Percentiles rank a stretch among this genome's conserved stretches.
These are phyloP conservation scores for Aradophagus sp. DNA, from an alignment of 1,140 invertebrate genomes.

Conservation along the genomic window DNA sequence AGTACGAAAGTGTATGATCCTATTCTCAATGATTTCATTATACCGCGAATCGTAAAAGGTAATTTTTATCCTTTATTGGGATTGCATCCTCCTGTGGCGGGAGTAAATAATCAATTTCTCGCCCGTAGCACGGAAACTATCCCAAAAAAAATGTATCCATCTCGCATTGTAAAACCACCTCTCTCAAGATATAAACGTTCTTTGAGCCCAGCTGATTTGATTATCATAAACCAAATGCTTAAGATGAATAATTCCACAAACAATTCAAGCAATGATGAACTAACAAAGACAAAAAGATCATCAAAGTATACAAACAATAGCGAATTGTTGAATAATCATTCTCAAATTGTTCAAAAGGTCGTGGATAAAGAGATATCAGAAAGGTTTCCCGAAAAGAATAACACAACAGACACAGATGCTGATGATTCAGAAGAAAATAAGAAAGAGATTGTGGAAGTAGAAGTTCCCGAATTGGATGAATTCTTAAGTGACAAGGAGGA, in stretches of 20 bases:
- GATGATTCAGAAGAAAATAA: slow-evolving; percentile 4
- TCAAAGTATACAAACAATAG: slow-evolving; percentile 1
- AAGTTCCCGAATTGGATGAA: slow-evolving; percentile 64
- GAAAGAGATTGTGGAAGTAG: slow-evolving; percentile 56
- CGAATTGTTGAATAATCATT: slow-evolving; percentile 57
- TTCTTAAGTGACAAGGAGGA: slow-evolving; percentile 46
- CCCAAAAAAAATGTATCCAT: slow-evolving; percentile 8
- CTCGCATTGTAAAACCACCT: slow-evolving; percentile 10
- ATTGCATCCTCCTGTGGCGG: slow-evolving; percentile 8
- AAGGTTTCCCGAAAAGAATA: slow-evolving; percentile 57
- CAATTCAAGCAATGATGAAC: background rate
- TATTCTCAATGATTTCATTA: slow-evolving; percentile 32
- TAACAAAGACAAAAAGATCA: slow-evolving; percentile 1
- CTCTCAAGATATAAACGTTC: slow-evolving; percentile 29
- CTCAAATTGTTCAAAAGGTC: slow-evolving; percentile 50
- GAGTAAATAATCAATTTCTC: slow-evolving; percentile 13
- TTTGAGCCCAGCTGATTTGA: slow-evolving; percentile 18
- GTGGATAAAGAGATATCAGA: slow-evolving; percentile 63
- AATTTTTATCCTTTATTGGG: slow-evolving; percentile 13
- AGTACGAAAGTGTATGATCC: slow-evolving; percentile 18
- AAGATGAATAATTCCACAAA: slow-evolving; percentile 6
- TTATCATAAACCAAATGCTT: slow-evolving; percentile 9
- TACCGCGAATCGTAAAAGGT: slow-evolving; percentile 19
- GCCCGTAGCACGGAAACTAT: background rate
- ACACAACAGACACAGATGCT: slow-evolving; percentile 7